Conservation (phyloP, 2,888 invertebrate species). For the Philaethria dido region DNA sequence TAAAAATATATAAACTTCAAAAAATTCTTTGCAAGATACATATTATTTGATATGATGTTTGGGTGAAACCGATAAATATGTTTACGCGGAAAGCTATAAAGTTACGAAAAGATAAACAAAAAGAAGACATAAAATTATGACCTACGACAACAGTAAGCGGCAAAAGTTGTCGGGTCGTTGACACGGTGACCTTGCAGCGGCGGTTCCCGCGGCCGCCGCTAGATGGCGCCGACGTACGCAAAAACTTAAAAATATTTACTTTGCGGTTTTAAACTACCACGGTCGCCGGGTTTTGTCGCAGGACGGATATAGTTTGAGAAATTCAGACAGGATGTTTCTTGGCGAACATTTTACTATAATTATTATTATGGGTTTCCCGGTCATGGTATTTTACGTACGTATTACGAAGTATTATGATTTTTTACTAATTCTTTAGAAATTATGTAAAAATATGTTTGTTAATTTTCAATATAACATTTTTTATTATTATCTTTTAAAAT, state of each 20-base stretch:
- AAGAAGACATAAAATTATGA: slow-evolving; percentile 84
- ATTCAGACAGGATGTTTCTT: not conserved
- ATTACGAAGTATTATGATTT: no score
- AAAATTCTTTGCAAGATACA: slow-evolving; percentile 4
- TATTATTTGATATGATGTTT: slow-evolving; percentile 14
- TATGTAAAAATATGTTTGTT: not conserved
- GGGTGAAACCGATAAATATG: slow-evolving; percentile 51
- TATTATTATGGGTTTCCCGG: not conserved
- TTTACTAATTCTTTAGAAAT: no score
- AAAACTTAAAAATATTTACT: slow-evolving; percentile 32
- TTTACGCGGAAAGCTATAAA: slow-evolving; percentile 77
- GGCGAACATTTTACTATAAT: not conserved
- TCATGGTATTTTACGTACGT: not conserved
- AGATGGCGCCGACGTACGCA: slow-evolving; percentile 66
- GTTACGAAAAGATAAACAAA: slow-evolving; percentile 83
- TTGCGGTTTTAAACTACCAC: slow-evolving; percentile 15
- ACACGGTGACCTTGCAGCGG: slow-evolving; percentile 78
- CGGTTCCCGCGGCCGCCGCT: slow-evolving; percentile 53
- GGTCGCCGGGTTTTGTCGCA: not conserved
- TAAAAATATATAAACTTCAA: slow-evolving; percentile 12
- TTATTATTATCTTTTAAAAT: not conserved
- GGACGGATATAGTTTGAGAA: not conserved
- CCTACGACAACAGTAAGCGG: slow-evolving; percentile 83
- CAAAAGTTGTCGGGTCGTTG: slow-evolving; percentile 83
- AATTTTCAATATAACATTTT: not conserved